Percentiles rank a stretch among this genome's conserved stretches.
These are phyloP conservation scores for Apaloderma vittatum DNA, from an alignment of 2,113 vertebrate species.

Conservation along the genomic window DNA sequence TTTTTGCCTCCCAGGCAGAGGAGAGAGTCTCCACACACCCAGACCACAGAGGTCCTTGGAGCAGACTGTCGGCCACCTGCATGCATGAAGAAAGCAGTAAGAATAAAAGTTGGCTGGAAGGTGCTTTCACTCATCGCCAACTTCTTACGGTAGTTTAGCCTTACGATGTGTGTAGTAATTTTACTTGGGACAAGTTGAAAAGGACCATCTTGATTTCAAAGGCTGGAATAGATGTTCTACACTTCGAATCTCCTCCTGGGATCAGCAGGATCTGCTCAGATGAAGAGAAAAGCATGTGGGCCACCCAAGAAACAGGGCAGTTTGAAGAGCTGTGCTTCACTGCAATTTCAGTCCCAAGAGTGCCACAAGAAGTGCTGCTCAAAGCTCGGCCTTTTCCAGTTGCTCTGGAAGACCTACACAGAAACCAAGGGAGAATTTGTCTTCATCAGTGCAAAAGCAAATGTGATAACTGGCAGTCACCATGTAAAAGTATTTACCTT, in stretches of 20 bases:
- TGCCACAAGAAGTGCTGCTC: background rate
- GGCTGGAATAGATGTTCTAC: background rate
- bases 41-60: background rate
- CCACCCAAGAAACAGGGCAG: background rate
- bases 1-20: background rate
- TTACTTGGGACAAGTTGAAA: background rate
- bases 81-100: accelerated
- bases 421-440: background rate
- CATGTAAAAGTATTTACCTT: background rate
- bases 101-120: background rate
- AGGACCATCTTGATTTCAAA: background rate
- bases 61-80: background rate
- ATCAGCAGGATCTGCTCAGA: background rate
- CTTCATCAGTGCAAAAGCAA: background rate
- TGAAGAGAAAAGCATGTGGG: background rate
- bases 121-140: background rate
- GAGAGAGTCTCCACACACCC: background rate
- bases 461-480: background rate
- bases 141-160: accelerated
- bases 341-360: background rate
- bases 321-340: background rate
- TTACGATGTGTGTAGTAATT: accelerated
- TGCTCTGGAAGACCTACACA: background rate
- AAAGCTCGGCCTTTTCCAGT: background rate
- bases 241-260: background rate